Evolutionary conservation across 1,140 invertebrate species (phyloP).

Genomic region (Drosophila baimaii): DNA sequence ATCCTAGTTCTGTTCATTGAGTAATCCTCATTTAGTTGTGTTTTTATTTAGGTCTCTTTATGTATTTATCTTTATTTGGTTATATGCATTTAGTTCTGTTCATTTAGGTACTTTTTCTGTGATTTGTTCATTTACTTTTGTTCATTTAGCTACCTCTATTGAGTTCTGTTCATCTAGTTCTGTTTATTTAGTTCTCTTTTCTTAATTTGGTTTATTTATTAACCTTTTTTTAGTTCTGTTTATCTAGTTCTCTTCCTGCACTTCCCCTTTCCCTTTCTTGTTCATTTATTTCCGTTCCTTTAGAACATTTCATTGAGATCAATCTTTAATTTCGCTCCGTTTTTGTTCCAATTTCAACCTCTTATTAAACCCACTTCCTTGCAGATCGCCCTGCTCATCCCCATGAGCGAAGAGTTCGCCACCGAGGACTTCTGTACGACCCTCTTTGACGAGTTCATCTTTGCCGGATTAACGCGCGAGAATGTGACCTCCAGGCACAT

Average conservation of each 20-base stretch:
- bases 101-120: no score
- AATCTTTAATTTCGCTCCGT: conserved; percentile 17
- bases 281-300: not conserved
- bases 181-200: no score
- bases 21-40: no score
- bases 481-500: conserved; percentile 96
- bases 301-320: not conserved
- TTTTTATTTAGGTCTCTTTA: no score
- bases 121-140: no score
- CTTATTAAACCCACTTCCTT: conserved; percentile 25
- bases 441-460: conserved; percentile 98
- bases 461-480: conserved; percentile 93
- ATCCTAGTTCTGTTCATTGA: no score
- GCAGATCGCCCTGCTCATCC: conserved; percentile 93
- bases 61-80: no score
- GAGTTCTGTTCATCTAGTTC: conserved; percentile 1
- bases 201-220: not conserved
- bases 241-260: not conserved
- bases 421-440: conserved; percentile 97
- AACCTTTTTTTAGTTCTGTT: no score
- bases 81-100: no score
- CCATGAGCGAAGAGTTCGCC: conserved; percentile 95
- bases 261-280: no score
- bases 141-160: not conserved
- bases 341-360: conserved; percentile 10